Conservation (phyloP, 2,888 invertebrate species). For the Myathropa florea region DNA sequence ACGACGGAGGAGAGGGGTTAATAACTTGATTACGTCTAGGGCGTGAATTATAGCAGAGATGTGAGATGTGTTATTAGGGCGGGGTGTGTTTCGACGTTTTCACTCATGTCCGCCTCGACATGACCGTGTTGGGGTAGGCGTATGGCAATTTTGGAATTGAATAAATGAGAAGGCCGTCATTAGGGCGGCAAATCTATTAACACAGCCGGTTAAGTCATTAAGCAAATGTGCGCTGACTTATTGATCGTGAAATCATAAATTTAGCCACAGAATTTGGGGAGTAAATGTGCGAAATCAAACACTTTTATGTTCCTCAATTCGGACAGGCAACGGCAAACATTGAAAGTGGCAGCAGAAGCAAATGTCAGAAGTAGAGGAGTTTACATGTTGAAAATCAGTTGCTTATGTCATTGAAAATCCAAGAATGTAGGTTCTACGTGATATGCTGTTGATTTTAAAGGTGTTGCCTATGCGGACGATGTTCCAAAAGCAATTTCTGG, state of each 20-base stretch:
- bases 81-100: background rate
- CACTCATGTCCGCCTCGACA: background rate
- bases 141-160: background rate
- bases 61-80: constrained; percentile 9
- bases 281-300: background rate
- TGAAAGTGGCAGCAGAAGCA: no score
- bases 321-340: no score
- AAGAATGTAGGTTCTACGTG: no score
- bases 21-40: constrained; percentile 27
- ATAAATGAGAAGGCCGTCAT: background rate
- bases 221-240: background rate
- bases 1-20: constrained; percentile 1
- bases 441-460: no score
- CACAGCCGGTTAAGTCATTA: background rate
- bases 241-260: background rate
- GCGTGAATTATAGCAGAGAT: constrained; percentile 10
- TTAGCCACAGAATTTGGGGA: background rate
- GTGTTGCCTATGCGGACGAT: no score
- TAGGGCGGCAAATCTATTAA: constrained; percentile 4
- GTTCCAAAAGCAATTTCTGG: no score
- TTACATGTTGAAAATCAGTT: no score
- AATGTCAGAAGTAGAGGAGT: no score
- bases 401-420: no score
- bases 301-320: no score
- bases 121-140: constrained; percentile 9